Percentiles rank a stretch among this genome's conserved stretches.
Evolutionary conservation across 35 echinoderm and acorn worm species (phyloP).

Genomic region (Holothuria glaberrima): DNA sequence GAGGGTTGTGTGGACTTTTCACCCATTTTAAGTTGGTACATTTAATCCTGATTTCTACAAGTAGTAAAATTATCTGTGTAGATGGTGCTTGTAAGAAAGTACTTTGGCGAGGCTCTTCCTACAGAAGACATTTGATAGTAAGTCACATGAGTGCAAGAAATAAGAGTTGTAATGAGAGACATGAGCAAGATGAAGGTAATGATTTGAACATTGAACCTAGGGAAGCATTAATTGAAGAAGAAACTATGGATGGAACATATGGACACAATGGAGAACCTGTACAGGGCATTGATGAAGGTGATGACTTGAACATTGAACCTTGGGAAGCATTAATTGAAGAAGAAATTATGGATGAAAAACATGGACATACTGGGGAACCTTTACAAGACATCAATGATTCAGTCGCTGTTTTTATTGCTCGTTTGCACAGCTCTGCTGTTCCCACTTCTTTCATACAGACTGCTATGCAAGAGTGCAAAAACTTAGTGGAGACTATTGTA

Average conservation of each 20-base stretch:
- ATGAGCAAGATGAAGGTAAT: background rate
- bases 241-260: background rate
- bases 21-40: too few species aligned
- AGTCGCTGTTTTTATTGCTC: background rate
- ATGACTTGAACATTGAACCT: background rate
- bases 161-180: too few species aligned
- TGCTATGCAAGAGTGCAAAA: too few species aligned
- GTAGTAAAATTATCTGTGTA: too few species aligned
- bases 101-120: too few species aligned
- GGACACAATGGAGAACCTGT: background rate
- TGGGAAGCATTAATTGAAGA: background rate
- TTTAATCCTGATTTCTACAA: too few species aligned
- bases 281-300: background rate
- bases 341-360: background rate
- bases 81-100: too few species aligned
- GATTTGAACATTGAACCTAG: background rate
- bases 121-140: too few species aligned
- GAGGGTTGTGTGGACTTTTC: too few species aligned
- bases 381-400: background rate
- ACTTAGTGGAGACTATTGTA: too few species aligned
- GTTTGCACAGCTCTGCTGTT: conserved; percentile 5
- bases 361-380: background rate
- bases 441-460: background rate
- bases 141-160: too few species aligned
- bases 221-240: background rate